Percentiles rank a stretch among this genome's conserved stretches.
phyloP scores from a whole-genome alignment of 2,888 invertebrate species.

The Andricus curvator region DNA sequence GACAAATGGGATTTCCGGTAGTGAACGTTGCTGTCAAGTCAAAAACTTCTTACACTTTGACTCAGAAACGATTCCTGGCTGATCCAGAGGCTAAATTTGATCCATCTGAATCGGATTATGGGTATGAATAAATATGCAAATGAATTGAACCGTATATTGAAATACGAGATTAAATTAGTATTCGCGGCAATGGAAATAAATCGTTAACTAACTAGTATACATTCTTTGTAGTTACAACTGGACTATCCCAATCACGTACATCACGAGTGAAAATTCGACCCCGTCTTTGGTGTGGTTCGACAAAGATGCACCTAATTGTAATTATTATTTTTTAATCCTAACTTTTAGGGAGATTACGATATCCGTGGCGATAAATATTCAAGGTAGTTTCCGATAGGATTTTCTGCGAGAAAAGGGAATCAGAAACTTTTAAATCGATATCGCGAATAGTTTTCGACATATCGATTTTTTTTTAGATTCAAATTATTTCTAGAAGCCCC shows the following conservation, averaged over 20 bases:
- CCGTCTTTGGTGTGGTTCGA: conserved; percentile 74
- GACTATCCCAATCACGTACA: conserved; percentile 91
- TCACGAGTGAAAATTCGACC: conserved; percentile 79
- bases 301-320: conserved; percentile 68
- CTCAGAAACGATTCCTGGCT: conserved; percentile 87
- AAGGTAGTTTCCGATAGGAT: too few relatives aligned
- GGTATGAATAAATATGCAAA: conserved; percentile 36
- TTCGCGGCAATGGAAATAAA: conserved; percentile 35
- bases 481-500: too few relatives aligned
- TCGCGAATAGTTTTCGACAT: too few relatives aligned
- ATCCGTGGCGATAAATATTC: too few relatives aligned
- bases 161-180: neutral
- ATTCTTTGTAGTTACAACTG: conserved; percentile 83
- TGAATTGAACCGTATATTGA: neutral
- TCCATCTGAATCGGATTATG: conserved; percentile 71
- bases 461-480: too few relatives aligned
- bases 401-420: too few relatives aligned
- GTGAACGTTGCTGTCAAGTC: conserved; percentile 81
- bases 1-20: conserved; percentile 93
- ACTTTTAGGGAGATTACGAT: too few relatives aligned
- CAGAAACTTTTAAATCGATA: too few relatives aligned
- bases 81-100: conserved; percentile 82
- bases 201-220: conserved; percentile 18
- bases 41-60: conserved; percentile 81
- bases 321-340: conserved; percentile 45